Evolutionary conservation across 2,113 vertebrate species (phyloP).

Genomic region (Siphamia tubifer): DNA sequence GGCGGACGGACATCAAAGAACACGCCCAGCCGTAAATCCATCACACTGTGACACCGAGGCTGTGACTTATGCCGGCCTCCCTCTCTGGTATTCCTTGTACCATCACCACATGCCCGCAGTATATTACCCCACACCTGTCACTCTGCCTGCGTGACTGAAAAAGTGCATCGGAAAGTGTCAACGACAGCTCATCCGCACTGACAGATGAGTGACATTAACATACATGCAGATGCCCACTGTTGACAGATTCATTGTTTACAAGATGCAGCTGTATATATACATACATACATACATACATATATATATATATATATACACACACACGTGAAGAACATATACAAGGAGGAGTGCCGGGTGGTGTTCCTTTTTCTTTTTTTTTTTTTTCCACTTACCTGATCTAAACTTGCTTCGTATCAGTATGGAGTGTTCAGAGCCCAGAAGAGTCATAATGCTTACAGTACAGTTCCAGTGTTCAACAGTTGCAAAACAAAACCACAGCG

Average conservation of each 20-base stretch:
- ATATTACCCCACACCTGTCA: constrained; percentile 49
- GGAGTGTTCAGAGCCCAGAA: constrained; percentile 97
- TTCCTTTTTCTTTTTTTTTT: too few species aligned
- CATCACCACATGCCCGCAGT: background rate
- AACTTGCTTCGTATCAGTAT: constrained; percentile 99
- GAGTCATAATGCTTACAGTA: constrained; percentile 90
- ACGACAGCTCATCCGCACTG: background rate
- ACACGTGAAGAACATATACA: too few species aligned
- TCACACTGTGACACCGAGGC: constrained; percentile 7
- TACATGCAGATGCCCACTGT: background rate
- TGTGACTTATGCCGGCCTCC: too few species aligned
- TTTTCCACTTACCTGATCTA: constrained; percentile 98
- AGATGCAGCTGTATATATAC: background rate
- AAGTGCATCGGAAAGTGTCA: background rate
- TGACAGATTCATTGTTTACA: background rate
- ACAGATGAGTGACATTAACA: constrained; percentile 4
- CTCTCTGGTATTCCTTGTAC: background rate
- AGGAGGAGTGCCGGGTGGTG: too few species aligned
- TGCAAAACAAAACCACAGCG: constrained; percentile 59
- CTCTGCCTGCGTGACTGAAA: background rate
- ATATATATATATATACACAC: too few species aligned
- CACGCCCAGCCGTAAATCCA: constrained; percentile 11
- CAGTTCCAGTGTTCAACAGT: constrained; percentile 77
- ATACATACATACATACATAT: too few species aligned
- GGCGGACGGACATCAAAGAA: background rate